Conservation (phyloP, 2,797 vertebrate genomes). For the Hipposideros larvatus region DNA sequence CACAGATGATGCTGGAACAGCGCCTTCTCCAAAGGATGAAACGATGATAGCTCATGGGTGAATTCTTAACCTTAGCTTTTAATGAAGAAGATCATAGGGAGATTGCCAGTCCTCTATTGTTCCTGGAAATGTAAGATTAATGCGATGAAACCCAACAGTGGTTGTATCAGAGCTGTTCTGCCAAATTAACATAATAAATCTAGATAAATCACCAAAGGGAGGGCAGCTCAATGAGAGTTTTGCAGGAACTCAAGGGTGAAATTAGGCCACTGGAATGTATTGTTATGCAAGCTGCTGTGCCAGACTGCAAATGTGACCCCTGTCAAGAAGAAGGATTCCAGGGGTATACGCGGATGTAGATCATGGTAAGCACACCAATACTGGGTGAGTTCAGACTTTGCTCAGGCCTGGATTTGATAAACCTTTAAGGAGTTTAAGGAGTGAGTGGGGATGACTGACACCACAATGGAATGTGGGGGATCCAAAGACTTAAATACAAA, state of each 20-base stretch:
- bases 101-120: not conserved
- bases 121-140: slow-evolving; percentile 62
- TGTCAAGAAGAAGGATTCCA: slow-evolving; percentile 41
- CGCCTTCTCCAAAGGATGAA: not conserved
- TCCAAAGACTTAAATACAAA: not conserved
- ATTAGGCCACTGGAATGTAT: slow-evolving; percentile 72
- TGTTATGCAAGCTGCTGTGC: slow-evolving; percentile 53
- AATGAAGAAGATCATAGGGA: slow-evolving; percentile 27
- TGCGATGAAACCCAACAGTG: slow-evolving; percentile 31
- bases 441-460: not conserved
- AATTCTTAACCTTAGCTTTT: slow-evolving; percentile 50
- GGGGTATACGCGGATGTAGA: not conserved
- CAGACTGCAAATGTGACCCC: slow-evolving; percentile 71
- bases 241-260: slow-evolving; percentile 77
- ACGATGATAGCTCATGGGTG: not conserved
- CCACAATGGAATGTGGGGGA: not conserved
- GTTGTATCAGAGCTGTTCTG: slow-evolving; percentile 53
- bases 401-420: not conserved
- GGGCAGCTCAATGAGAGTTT: slow-evolving; percentile 62
- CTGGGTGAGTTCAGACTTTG: not conserved
- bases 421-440: not conserved
- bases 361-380: not conserved
- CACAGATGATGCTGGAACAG: not conserved
- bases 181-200: slow-evolving; percentile 74
- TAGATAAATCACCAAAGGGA: slow-evolving; percentile 65